Evolutionary conservation across 1,140 invertebrate species (phyloP).

Genomic region (Platorchestia sp.): DNA sequence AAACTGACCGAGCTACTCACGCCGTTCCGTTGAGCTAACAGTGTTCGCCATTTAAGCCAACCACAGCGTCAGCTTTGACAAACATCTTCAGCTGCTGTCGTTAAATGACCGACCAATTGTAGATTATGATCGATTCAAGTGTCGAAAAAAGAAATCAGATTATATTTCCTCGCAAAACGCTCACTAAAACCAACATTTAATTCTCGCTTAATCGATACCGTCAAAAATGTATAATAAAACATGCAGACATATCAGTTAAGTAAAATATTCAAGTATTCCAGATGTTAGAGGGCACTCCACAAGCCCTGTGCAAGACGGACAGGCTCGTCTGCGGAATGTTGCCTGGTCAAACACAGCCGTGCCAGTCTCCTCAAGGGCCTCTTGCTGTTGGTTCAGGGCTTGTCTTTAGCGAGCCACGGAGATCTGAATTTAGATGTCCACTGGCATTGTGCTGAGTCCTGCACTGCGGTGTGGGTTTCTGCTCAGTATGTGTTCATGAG

Average conservation of each 20-base stretch:
- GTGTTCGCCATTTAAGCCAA: neutral
- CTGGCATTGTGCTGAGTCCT: too few species aligned
- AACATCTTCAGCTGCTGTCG: neutral
- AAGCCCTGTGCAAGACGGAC: neutral
- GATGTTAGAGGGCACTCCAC: neutral
- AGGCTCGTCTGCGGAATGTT: neutral
- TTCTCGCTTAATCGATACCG: neutral
- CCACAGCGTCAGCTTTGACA: neutral
- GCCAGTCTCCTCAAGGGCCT: neutral
- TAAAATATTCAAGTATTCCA: neutral
- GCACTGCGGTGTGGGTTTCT: too few species aligned
- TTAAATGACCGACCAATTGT: too few species aligned
- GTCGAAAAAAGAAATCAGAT: too few species aligned
- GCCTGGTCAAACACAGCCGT: constrained; percentile 15
- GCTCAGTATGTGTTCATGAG: neutral
- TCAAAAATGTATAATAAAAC: neutral
- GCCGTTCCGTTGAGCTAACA: neutral
- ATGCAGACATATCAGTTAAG: neutral
- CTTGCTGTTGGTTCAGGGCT: neutral
- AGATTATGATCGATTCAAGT: too few species aligned
- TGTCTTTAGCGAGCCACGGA: neutral
- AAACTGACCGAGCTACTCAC: neutral
- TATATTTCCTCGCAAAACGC: too few species aligned
- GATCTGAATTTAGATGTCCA: neutral
- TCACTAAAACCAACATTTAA: neutral